Evolutionary conservation across 2,888 invertebrate species (phyloP), one percentile per base, ranked within the genome.

Genomic region (Alentia gelatinosa): DNA sequence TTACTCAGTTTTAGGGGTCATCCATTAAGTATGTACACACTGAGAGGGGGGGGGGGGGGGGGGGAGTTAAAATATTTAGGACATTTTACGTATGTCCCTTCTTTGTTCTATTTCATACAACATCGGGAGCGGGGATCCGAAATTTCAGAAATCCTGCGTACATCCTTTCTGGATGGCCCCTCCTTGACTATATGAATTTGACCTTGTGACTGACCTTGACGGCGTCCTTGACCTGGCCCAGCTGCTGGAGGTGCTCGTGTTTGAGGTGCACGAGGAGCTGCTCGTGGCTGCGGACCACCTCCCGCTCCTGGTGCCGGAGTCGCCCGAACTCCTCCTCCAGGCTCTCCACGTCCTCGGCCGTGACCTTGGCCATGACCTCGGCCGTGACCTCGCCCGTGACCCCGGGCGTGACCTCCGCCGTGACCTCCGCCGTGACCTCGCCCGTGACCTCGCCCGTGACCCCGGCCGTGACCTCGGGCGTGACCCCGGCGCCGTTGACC

Each of bases 161-260:
- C n/a, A n/a, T n/a, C n/a, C n/a, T n/a, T n/a, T n/a, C n/a, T n/a
- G n/a, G n/a, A n/a, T n/a, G n/a, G n/a, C n/a, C n/a, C n/a, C n/a
- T n/a, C n/a, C n/a, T n/a, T n/a, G n/a, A n/a, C n/a, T n/a, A n/a
- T n/a, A n/a, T n/a, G n/a, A n/a, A n/a, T n/a, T n/a, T n/a, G n/a
- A n/a, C n/a, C n/a, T n/a, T 9, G 63, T 33, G 39, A 86, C 42
- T 35, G 90, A 92, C 92, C 92, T 92, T 92, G 30, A 92, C 90
- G 3, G 90, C 89, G 23, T 91, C 91, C 91, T 93, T 92, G 68
- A 95, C 93, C 37, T 91, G 92, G 50, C 92, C 92, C 39, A 94
- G 63, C 84, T 93, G 91, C 84, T 94, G 91, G 83, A 93, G 83
- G 37, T 92, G 91, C 47, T 86, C 86, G 9, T 50, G 42, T 33